A percentile compares a stretch with the other conserved stretches of the same genome.
phyloP scores from a whole-genome alignment of 2,113 vertebrate genomes.

The Elanoides forficatus region DNA sequence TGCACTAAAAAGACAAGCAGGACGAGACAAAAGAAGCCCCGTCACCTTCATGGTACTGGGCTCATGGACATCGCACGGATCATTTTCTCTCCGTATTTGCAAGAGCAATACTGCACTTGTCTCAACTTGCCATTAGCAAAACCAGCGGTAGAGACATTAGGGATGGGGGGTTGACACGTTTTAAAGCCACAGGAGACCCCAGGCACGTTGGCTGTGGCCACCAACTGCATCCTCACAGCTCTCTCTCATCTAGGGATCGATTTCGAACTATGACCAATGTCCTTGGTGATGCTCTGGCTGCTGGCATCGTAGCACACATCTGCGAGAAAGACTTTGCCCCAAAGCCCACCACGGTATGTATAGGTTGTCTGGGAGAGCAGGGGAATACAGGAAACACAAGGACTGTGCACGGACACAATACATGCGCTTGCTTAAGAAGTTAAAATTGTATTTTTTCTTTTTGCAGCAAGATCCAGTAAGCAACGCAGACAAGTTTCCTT shows the following conservation, averaged over 20 bases:
- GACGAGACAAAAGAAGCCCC: background rate
- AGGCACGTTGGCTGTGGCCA: accelerated
- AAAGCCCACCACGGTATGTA: background rate
- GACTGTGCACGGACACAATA: background rate
- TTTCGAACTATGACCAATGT: conserved; percentile 87
- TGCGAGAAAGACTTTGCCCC: conserved; percentile 81
- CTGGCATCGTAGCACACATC: conserved; percentile 82
- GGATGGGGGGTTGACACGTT: accelerated
- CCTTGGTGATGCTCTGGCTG: conserved; percentile 82
- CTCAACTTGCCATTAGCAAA: background rate
- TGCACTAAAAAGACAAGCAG: background rate
- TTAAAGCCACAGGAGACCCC: background rate
- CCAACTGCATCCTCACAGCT: background rate
- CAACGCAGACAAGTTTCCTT: conserved; percentile 46
- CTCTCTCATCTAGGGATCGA: conserved; percentile 71
- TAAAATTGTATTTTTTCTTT: background rate
- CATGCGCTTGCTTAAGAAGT: background rate
- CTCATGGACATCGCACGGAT: accelerated
- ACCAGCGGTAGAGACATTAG: accelerated
- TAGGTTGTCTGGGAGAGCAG: accelerated
- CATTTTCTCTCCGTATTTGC: background rate
- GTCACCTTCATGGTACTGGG: accelerated
- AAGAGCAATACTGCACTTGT: background rate
- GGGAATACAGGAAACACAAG: accelerated
- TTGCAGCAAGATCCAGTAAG: conserved; percentile 72